phyloP scores from a whole-genome alignment of 2,888 invertebrate species.

The Parnassius orleans region DNA sequence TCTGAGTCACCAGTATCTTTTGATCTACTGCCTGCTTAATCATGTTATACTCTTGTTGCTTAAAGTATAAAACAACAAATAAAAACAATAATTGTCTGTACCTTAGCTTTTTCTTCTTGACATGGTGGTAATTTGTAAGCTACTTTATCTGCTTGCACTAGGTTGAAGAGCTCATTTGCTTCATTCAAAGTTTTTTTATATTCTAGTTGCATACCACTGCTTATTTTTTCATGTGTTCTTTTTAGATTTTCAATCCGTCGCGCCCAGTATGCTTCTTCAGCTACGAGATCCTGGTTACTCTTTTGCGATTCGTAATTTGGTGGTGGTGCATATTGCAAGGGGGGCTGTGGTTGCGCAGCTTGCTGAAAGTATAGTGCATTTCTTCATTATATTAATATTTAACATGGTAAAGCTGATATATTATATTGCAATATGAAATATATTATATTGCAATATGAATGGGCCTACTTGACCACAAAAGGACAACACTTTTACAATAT shows the following conservation, averaged over 20 bases:
- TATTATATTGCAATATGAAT: too few species aligned
- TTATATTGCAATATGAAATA: too few species aligned
- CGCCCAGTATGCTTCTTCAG: slow-evolving; percentile 73
- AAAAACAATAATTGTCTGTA: slow-evolving; percentile 28
- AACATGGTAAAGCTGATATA: too few species aligned
- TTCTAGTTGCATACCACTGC: slow-evolving; percentile 63
- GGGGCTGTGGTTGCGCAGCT: slow-evolving; percentile 52
- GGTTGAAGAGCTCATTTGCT: slow-evolving; percentile 64
- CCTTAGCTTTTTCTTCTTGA: slow-evolving; percentile 73
- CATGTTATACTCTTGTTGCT: too few species aligned
- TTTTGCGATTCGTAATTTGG: slow-evolving; percentile 52
- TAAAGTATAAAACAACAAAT: too few species aligned
- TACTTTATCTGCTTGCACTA: slow-evolving; percentile 58
- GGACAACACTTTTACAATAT: too few species aligned
- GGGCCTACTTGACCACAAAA: too few species aligned
- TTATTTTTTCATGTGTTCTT: slow-evolving; percentile 68
- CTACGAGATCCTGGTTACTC: slow-evolving; percentile 54
- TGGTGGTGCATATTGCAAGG: slow-evolving; percentile 46
- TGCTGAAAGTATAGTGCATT: slow-evolving; percentile 44
- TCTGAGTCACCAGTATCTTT: too few species aligned
- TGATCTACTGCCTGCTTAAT: too few species aligned
- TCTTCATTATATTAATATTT: too few species aligned
- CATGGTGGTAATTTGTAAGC: slow-evolving; percentile 65
- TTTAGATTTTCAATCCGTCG: slow-evolving; percentile 68
- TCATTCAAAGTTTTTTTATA: slow-evolving; percentile 71